Evolutionary conservation across 1,140 invertebrate genomes (phyloP).

Genomic region (Drosophila athabasca): DNA sequence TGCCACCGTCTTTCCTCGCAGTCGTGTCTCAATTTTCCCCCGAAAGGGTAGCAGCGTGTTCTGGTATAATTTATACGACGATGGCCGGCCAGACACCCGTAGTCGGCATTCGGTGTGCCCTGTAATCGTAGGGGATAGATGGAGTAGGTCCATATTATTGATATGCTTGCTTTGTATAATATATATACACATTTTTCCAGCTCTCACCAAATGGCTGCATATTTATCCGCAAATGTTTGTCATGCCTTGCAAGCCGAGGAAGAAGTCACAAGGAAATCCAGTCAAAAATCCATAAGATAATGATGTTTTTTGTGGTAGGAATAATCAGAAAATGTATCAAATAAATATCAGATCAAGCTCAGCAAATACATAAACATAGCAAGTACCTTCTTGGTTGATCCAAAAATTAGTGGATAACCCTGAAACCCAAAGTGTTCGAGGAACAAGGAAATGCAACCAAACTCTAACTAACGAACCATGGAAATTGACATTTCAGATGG

Average conservation of each 20-base stretch:
- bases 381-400: no score
- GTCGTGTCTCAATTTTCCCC: slow-evolving; percentile 92
- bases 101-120: slow-evolving; percentile 98
- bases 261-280: background rate
- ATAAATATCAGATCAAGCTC: background rate
- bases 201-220: slow-evolving; percentile 55
- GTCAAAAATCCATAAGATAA: no score
- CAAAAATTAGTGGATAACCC: no score
- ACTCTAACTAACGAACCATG: slow-evolving; percentile 13
- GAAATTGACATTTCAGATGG: background rate
- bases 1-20: slow-evolving; percentile 95
- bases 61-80: slow-evolving; percentile 96
- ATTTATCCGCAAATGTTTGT: slow-evolving; percentile 42
- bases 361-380: no score
- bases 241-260: slow-evolving; percentile 20
- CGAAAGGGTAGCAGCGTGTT: slow-evolving; percentile 94
- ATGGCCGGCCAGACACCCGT: slow-evolving; percentile 94
- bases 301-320: no score
- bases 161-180: background rate
- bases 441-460: background rate
- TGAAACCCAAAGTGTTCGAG: background rate
- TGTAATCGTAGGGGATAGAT: slow-evolving; percentile 96
- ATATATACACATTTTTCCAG: slow-evolving; percentile 11
- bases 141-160: slow-evolving; percentile 85
- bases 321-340: background rate